Base-by-base conservation (phyloP, 2,797 vertebrate species). In the Alectoris magna region DNA sequence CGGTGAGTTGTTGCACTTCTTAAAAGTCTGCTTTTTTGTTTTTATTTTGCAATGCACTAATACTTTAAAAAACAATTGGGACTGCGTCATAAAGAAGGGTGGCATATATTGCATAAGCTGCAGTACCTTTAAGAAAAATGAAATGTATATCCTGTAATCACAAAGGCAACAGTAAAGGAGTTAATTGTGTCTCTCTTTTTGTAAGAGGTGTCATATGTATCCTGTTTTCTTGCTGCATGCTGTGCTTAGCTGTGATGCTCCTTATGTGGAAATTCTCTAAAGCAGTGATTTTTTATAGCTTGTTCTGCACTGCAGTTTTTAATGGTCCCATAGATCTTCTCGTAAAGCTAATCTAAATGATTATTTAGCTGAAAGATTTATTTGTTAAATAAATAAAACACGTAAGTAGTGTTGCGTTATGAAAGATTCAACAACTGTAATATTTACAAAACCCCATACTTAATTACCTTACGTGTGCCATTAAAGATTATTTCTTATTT, bases 1-100 rank as follows among this genome's bases (percentile, higher is more conserved):
- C 98, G 98, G 98, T 98, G 97, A 98, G 98, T 97, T 91, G 91
- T 74, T 87, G 80, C 79, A 84, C 72, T 97, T 84, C 97, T 96
- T 91, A 93, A 89, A 95, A 94, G 84, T 69, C 73, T 97, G 79
- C 71, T 96, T 95, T 93, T 93, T 70, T 95, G 60, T 91, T 88
- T 95, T 84, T 46, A n/a, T 88, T 96, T 79, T 70, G 84, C 90
- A 96, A 89, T 96, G 89, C 95, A 59, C 64, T 93, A 43, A 26
- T 93, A 95, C 51, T 93, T 66, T 94, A 67, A 93, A 96, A 21
- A 11, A 34, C 84, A 67, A 91, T 36, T 97, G 97, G 96, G 96
- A 96, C 96, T 93, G 77, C 98, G 94, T 96, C 96, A 89, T 94
- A 90, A 97, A 95, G 95, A 96, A 92, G 92, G 53, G 95, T 97